Evolutionary conservation across 2,797 vertebrate genomes (phyloP).

Genomic region (Acanthiza pusilla): DNA sequence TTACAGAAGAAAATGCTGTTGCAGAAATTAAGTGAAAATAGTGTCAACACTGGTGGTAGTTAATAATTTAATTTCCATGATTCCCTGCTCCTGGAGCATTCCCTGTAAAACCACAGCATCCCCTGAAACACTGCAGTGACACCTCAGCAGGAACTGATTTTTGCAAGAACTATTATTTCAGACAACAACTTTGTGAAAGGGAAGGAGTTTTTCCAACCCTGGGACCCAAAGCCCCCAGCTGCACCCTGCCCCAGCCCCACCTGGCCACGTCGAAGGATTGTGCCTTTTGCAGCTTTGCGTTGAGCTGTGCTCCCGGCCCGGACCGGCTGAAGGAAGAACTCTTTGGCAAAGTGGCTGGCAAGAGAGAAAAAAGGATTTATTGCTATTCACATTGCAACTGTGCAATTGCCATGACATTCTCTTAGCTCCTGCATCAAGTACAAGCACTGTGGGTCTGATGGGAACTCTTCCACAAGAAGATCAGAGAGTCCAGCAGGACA

Average conservation of each 20-base stretch:
- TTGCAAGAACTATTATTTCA: not conserved
- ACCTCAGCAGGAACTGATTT: not conserved
- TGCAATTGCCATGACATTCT: not conserved
- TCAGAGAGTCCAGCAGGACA: not conserved
- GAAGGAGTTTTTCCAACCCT: not conserved
- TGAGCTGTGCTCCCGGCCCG: conserved; percentile 76
- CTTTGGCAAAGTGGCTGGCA: conserved; percentile 89
- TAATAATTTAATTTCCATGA: not conserved
- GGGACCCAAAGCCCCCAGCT: not conserved
- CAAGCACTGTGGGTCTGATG: not conserved
- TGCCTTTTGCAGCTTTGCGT: conserved; percentile 88
- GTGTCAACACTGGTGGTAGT: not conserved
- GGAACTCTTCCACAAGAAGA: not conserved
- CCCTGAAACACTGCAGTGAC: not conserved
- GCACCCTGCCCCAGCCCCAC: conserved; percentile 67
- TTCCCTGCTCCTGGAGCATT: not conserved
- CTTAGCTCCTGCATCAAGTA: not conserved
- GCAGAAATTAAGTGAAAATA: not conserved
- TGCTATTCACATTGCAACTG: not conserved
- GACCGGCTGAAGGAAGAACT: conserved; percentile 90
- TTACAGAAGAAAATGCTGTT: not conserved
- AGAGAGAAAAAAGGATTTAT: not conserved
- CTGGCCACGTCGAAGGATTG: conserved; percentile 88
- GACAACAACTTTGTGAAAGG: not conserved
- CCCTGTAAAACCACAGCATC: not conserved